Percentiles rank a stretch among this genome's conserved stretches.
Evolutionary conservation across 2,797 vertebrate genomes (phyloP).

Genomic region (Gila robusta): DNA sequence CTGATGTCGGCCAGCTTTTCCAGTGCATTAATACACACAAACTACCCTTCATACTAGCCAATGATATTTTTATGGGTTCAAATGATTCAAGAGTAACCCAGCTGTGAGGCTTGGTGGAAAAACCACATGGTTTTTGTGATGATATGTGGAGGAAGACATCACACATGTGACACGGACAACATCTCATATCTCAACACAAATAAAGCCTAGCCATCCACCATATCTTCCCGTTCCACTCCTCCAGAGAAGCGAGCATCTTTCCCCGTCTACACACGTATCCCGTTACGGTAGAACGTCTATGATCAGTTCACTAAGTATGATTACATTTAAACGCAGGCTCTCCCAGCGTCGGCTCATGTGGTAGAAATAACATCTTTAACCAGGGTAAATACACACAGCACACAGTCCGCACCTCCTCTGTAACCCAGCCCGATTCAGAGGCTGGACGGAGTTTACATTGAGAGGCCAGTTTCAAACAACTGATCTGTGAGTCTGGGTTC

Average conservation of each 20-base stretch:
- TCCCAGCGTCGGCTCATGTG: slow-evolving; percentile 44
- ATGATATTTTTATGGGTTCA: not conserved
- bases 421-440: slow-evolving; percentile 39
- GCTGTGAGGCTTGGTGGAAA: not conserved
- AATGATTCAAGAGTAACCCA: slow-evolving; percentile 2
- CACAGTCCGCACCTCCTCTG: slow-evolving; percentile 38
- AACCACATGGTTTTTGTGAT: not conserved
- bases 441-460: slow-evolving; percentile 46
- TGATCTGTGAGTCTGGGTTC: slow-evolving; percentile 18
- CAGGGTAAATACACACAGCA: slow-evolving; percentile 57
- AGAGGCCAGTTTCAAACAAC: slow-evolving; percentile 45
- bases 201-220: slow-evolving; percentile 32
- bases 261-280: slow-evolving; percentile 47
- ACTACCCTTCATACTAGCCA: not conserved
- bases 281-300: slow-evolving; percentile 39
- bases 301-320: slow-evolving; percentile 57
- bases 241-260: slow-evolving; percentile 68
- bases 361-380: slow-evolving; percentile 58
- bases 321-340: slow-evolving; percentile 56
- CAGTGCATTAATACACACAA: not conserved
- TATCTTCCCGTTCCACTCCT: slow-evolving; percentile 51
- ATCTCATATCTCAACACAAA: slow-evolving; percentile 49
- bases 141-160: slow-evolving; percentile 25
- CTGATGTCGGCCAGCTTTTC: not conserved
- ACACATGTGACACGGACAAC: slow-evolving; percentile 30